These are phyloP conservation scores for Nannobrachium achirus DNA, from an alignment of 2,113 vertebrate species.

Conservation along the genomic window DNA sequence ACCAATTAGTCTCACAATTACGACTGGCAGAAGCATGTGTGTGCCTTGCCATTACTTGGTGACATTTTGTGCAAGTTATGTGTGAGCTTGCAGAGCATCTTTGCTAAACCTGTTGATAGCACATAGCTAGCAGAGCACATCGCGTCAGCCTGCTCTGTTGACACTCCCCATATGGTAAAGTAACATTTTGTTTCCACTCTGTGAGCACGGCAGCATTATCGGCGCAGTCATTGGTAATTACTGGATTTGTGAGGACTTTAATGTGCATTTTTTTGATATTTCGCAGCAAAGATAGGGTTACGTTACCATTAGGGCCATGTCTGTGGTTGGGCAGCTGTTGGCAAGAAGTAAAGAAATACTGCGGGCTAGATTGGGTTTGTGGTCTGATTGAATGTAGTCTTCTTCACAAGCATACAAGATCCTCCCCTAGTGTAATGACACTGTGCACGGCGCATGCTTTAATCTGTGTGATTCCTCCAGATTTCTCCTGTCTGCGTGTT, in stretches of 20 bases:
- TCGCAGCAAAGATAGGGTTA: background rate
- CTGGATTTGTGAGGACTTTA: background rate
- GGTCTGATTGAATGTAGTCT: background rate
- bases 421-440: background rate
- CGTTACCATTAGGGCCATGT: background rate
- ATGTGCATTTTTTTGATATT: background rate
- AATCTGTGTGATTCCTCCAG: slow-evolving; percentile 15
- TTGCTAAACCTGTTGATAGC: background rate
- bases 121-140: slow-evolving; percentile 4
- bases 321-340: background rate
- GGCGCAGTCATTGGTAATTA: background rate
- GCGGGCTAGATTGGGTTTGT: background rate
- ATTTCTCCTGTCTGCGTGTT: background rate
- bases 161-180: slow-evolving; percentile 20
- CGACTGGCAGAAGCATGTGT: slow-evolving; percentile 9
- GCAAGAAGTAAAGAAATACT: background rate
- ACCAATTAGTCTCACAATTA: slow-evolving; percentile 18
- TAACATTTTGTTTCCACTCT: background rate
- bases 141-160: slow-evolving; percentile 9
- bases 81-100: slow-evolving; percentile 21
- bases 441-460: background rate
- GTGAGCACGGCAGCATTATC: background rate
- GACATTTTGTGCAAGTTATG: background rate
- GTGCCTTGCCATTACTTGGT: background rate
- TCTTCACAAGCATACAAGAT: background rate